Evolutionary conservation across 2,797 vertebrate genomes (phyloP), one percentile per base, ranked within the genome.

Genomic region (Anguilla pacifica): DNA sequence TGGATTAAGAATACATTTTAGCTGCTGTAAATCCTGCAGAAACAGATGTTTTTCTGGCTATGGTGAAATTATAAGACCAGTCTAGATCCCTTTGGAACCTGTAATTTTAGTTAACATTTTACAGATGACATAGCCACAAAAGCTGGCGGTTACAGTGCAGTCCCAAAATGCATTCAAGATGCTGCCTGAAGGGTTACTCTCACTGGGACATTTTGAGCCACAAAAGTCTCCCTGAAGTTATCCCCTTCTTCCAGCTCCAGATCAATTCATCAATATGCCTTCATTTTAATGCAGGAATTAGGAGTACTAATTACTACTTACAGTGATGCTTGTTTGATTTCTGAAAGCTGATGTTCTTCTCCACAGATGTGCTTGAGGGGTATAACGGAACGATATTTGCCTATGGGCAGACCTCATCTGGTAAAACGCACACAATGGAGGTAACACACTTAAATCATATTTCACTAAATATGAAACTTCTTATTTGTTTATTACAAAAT

Each of bases 391-490:
- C 74, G 10, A 87, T 87, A 82, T 87, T 82, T 67, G 86, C 74
- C 55, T 87, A 87, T 61, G 74, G 86, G 57, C 86, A 87, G n/a
- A 87, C 74, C n/a, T 87, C 86, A 43, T 87, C 86, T 7, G 86
- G 86, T 0, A 87, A 87, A 74, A 82, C 86, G 13, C 77, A 82
- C 57, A 87, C 74, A 13, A 87, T 87, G 86, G 74, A 87, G 74
- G 86, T 87, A 81, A 35, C 22, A 4, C 28, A 25, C 35, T 81
- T 6, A n/a, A 82, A 22, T 82, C 22, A 25, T 82, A n/a, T n/a
- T 10, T n/a, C 10, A 13, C 74, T 49, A 3, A 31, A 25, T 43
- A 19, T 39, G 4, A 39, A 79, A 22, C 46, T 82, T 67, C 0
- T 43, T 81, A 81, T 46, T 81, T 46, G 17, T 22, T 49, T n/a